Base-by-base conservation (phyloP, 2,113 vertebrate genomes). In the Bagarius yarrelli region DNA sequence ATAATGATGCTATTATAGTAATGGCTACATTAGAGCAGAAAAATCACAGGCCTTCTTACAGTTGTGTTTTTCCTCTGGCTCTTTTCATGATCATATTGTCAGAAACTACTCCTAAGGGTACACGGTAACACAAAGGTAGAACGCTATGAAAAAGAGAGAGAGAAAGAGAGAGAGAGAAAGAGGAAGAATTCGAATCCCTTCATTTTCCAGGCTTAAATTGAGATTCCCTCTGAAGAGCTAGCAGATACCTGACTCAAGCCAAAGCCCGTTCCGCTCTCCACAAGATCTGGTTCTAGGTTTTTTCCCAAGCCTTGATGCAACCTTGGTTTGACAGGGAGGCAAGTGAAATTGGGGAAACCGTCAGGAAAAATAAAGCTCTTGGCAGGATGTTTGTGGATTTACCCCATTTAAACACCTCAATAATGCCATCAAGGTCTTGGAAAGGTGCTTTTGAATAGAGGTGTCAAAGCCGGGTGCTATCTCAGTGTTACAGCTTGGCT, bases 241-340 rank as follows among this genome's bases (percentile, higher is more conserved):
- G 36, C 80, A 80, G 77, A 79, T 56, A 61, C 60, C 56, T 55
- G 63, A 82, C 67, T 75, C 69, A 66, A 82, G 72, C 52, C 40
- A 59, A 83, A 78, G 80, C 75, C 79, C 36, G 52, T 83, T 77
- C 59, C 44, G 34, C 64, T 76, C 77, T 76, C 50, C 79, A 55
- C 14, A 19, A 50, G 27, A 72, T 53, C 40, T 53, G 78, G 34
- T 60, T 70, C 74, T 76, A 66, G 40, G 73, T 44, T 73, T 73
- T 36, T 34, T 47, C 53, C 16, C n/a, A 23, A 63, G 36, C 84
- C 73, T 19, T 85, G 67, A 83, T 69, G 44, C 81, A 74, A 79
- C 72, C 21, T 16, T 23, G 23, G 74, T 84, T 83, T 87, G 86
- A 87, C 86, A 85, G 75, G 77, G 80, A 82, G 82, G 80, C 86